Base-by-base conservation (phyloP, 2,888 invertebrate species). In the Pandemis cinnamomeana region DNA sequence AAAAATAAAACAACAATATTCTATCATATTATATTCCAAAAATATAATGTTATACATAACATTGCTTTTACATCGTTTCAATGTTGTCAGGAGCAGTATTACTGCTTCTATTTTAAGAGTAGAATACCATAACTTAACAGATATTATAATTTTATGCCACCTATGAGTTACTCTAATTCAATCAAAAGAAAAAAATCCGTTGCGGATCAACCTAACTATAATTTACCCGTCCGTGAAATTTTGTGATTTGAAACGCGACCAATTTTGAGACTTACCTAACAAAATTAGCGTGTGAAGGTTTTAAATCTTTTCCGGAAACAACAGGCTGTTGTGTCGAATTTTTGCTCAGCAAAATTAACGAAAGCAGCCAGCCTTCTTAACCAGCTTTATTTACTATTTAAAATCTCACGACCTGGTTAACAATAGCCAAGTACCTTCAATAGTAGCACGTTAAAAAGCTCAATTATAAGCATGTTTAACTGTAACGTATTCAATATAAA, bases 21-120 rank as follows among this genome's bases (percentile, higher is more conserved):
- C 89, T 91, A 90, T 90, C 88, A 87, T 91, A 90, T 87, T 92
- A 91, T 92, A 92, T 91, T 92, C 91, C 90, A 93, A 93, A 93
- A 93, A 93, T 92, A 92, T 91, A 91, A 89, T 91, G 89, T 90
- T 90, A 86, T 89, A 89, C 87, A 89, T 89, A 89, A 91, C 89
- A 89, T 91, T 89, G 85, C 80, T 88, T 84, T 86, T 80, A 87
- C 84, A 87, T 84, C 81, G 83, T 85, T 81, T 87, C 82, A 82
- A 74, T 55, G 77, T 81, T 76, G 80, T 77, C 74, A 70, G 75
- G 71, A 71, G 71, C 76, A 77, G 76, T 68, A 69, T 75, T 70
- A 75, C 75, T 71, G 42, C 67, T 51, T 72, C 73, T 74, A 42
- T 69, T 72, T 74, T 71, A 62, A 11, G 44, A 62, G 44, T 71